phyloP scores from a whole-genome alignment of 2,113 vertebrate species.

The Zosterops lateralis region DNA sequence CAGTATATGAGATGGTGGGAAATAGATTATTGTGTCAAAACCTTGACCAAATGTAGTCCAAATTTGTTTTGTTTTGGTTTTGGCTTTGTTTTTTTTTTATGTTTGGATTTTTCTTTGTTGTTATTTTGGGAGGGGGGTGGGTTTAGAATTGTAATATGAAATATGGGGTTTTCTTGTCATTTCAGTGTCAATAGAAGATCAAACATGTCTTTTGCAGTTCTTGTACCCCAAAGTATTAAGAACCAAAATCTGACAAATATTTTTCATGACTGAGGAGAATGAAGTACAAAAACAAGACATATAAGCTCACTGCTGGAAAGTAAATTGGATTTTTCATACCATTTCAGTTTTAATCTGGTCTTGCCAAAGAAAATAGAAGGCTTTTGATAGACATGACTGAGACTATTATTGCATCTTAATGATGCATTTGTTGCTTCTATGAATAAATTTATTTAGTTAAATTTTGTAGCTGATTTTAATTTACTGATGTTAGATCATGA shows the following conservation, averaged over 20 bases:
- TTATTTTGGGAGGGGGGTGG: background rate
- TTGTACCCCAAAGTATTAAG: background rate
- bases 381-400: background rate
- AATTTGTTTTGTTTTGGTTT: background rate
- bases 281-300: background rate
- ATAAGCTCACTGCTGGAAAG: background rate
- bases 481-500: background rate
- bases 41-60: background rate
- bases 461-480: conserved; percentile 8
- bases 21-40: background rate
- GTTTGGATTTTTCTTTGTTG: background rate
- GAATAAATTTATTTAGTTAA: background rate
- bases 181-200: background rate
- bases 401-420: background rate
- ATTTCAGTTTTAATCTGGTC: background rate
- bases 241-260: background rate
- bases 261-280: background rate
- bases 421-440: background rate
- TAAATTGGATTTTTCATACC: background rate
- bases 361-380: background rate
- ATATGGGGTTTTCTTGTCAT: background rate
- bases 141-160: background rate
- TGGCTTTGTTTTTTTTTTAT: background rate
- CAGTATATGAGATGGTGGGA: background rate
- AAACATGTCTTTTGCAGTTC: background rate